Evolutionary conservation across 2,797 vertebrate genomes (phyloP).

Genomic region (Labroides dimidiatus): DNA sequence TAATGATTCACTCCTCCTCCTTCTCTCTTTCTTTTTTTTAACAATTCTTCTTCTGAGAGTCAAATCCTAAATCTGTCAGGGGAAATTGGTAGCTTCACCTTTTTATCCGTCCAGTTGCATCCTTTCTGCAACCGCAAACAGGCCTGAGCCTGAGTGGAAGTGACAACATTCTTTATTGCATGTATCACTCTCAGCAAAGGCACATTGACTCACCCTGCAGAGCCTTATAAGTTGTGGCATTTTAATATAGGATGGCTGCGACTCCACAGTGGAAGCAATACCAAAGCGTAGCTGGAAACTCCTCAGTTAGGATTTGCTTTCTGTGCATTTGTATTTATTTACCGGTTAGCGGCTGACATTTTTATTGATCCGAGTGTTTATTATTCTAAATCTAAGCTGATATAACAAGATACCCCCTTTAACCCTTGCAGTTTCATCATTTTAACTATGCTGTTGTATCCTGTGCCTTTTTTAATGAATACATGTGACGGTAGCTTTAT

Average conservation of each 20-base stretch:
- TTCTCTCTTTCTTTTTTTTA: neutral
- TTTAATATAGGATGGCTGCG: slow-evolving; percentile 65
- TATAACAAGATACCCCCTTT: slow-evolving; percentile 15
- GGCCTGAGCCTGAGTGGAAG: slow-evolving; percentile 59
- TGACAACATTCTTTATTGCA: slow-evolving; percentile 74
- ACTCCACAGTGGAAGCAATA: slow-evolving; percentile 29
- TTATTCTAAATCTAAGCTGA: slow-evolving; percentile 32
- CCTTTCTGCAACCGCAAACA: slow-evolving; percentile 44
- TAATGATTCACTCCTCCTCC: slow-evolving; percentile 5
- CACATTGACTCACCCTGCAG: slow-evolving; percentile 75
- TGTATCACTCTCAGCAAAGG: slow-evolving; percentile 75
- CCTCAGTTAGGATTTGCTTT: slow-evolving; percentile 35
- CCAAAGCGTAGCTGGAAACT: slow-evolving; percentile 51
- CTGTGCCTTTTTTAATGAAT: neutral
- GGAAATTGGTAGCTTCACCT: slow-evolving; percentile 1
- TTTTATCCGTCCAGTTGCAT: slow-evolving; percentile 40
- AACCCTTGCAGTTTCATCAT: neutral
- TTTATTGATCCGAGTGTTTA: slow-evolving; percentile 46
- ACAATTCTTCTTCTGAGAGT: neutral
- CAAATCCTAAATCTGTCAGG: slow-evolving; percentile 9
- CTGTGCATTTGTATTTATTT: slow-evolving; percentile 37
- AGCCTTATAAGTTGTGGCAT: slow-evolving; percentile 70
- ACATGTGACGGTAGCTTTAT: slow-evolving; percentile 18
- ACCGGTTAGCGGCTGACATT: slow-evolving; percentile 26
- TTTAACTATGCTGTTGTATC: neutral